Evolutionary conservation across 2,888 invertebrate species (phyloP), one percentile per base, ranked within the genome.

Genomic region (Micoletzkya japonica): DNA sequence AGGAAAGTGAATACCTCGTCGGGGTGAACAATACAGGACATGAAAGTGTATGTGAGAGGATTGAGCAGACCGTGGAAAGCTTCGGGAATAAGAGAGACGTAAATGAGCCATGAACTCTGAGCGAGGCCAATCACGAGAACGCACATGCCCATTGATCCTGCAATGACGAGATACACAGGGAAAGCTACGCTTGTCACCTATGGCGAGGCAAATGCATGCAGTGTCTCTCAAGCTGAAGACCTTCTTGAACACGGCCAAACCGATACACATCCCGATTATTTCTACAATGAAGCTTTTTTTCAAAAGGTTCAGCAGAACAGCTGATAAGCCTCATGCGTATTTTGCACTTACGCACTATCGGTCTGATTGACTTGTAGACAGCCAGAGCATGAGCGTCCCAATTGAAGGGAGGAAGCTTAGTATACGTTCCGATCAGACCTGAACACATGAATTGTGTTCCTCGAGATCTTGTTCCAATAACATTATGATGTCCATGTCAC

Each of bases 11-110:
- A 4, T 30, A 82, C 81, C 75, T 83, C 82, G 71, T 82, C 76
- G 50, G 75, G 77, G 24, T 77, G 75, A 1, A 82, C 80, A 26
- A 83, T 67, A 60, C 81, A 82, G n/a, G 80, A 74, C 74, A 82
- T 78, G 67, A 82, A 81, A 1, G 83, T 79, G 61, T 81, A 82
- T 0, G 81, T 75, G 70, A 83, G 74, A 2, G 83, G 83, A 70
- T 83, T 83, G 36, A 82, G 76, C 10, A 83, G 69, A 2, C 81
- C 83, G 66, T 83, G 83, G 26, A 83, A 70, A 17, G 64, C 64
- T 44, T 81, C 83, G 37, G 80, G 77, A 4, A 74, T 73, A 66
- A 83, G 73, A 66, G 81, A 79, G 2, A 77, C 79, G 63, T 76
- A 83, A 61, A 83, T 82, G 73, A 81, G 71, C 78, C 76, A 75